A percentile compares a stretch with the other conserved stretches of the same genome.
Evolutionary conservation across 2,888 invertebrate species (phyloP).

Genomic region (Stictocephala bisonia): DNA sequence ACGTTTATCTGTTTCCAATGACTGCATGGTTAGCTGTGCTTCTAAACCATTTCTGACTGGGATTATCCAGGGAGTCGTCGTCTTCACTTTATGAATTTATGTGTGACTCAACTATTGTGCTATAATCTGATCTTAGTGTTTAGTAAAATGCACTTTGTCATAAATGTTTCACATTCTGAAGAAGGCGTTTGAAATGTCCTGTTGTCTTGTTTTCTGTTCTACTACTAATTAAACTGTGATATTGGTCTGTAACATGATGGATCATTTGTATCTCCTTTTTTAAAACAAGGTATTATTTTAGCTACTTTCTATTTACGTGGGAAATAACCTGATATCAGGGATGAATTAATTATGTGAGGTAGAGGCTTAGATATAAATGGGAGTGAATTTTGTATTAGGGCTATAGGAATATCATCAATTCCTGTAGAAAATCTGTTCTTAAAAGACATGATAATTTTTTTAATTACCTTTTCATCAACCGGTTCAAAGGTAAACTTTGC

Average conservation of each 20-base stretch:
- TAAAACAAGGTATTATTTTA: neutral
- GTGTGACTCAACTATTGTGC: too few species aligned
- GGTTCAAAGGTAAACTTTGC: neutral
- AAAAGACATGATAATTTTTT: neutral
- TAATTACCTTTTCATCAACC: neutral
- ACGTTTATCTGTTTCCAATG: too few species aligned
- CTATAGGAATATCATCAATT: neutral
- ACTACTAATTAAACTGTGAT: too few species aligned
- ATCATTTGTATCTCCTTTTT: slow-evolving; percentile 4
- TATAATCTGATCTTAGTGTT: too few species aligned
- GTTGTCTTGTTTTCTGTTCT: too few species aligned
- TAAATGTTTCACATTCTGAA: too few species aligned
- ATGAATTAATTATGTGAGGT: neutral
- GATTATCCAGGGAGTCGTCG: too few species aligned
- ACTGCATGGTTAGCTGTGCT: too few species aligned
- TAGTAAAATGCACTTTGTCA: too few species aligned
- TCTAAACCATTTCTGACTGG: too few species aligned
- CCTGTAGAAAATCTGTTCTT: slow-evolving; percentile 10
- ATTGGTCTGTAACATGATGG: neutral
- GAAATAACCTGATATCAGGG: slow-evolving; percentile 1
- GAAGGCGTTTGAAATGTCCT: too few species aligned
- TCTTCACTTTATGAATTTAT: too few species aligned
- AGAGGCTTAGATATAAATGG: neutral
- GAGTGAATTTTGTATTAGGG: neutral
- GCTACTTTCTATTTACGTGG: neutral